Evolutionary conservation across 2,888 invertebrate species (phyloP), one percentile per base, ranked within the genome.

Genomic region (Tipula helvola): DNA sequence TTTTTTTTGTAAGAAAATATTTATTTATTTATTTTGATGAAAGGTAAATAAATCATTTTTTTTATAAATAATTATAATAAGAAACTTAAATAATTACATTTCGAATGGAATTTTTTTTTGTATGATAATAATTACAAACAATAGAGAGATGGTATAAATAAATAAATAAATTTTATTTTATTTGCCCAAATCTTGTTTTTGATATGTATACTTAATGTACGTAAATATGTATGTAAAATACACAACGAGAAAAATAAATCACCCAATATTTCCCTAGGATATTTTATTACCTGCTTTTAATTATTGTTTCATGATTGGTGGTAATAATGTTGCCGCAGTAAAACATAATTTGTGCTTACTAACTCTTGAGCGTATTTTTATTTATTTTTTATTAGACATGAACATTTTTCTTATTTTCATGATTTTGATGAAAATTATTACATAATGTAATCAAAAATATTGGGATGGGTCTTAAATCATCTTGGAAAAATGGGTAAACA

Each of bases 251-350:
- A 28, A 71, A 71, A 71, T 71, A 28, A 71, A 71, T 71, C 28
- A 71, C 71, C 71, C 71, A 71, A 71, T 71, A 71, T 28, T 71
- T 71, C 71, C 18, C 71, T 71, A 28, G 71, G 28, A 71, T 10
- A 39, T 84, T 84, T 84, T 84, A 84, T 84, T 84, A 84, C 84
- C 84, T 84, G 84, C 41, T 84, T 84, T 84, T 41, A 84, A 84
- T 84, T 84, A 84, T 84, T 39, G 84, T 84, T 84, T 84, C 84
- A 84, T 84, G 84, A 39, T 84, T 84, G 39, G n/a, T 39, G 16
- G n/a, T 84, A 84, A 84, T 84, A 84, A 83, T 84, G 39, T 39
- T 84, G n/a, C 12, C 3, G 16, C 16, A 39, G 84, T 84, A 39
- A 84, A 84, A 36, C 84, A 84, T 84, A 84, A 84, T 84, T 84